Evolutionary conservation across 1,140 invertebrate genomes (phyloP), one percentile per base, ranked within the genome.

Genomic region (Aricia agestis): DNA sequence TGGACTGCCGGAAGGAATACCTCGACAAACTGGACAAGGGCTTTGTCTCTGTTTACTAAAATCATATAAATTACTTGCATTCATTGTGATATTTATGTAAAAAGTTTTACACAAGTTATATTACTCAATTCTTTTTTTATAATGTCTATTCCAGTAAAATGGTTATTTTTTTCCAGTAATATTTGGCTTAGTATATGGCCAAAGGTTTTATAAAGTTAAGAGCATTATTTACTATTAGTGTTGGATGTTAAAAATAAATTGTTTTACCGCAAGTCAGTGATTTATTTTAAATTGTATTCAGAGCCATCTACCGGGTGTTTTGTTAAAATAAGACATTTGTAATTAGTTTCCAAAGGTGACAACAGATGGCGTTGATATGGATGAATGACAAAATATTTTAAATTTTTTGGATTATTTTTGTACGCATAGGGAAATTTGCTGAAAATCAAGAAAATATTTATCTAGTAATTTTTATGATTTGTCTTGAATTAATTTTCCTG

Each of bases 1-100:
- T 98, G 95, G 93, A 94, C 2, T 96, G 95, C 72, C 92, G 97
- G 15, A 92, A 95, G 81, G 82, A 93, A 5, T 98, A 98, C 82
- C 80, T 97, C 0, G 75, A 95, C 31, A 94, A 94, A 76, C 81
- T 96, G 7, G 76, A 93, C 41, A 89, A 92, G 25, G 92, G 92
- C 32, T 95, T 96, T 81, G 70, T 83, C 4, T 13, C 80, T 18
- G 75, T 76, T 1, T 82, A 74, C 52, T 82, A 78, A 57, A 57
- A 52, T 52, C 13, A 4, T 52, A 52, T 52, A 15, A 52, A 52
- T 13, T 13, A 52, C 9, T 52, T 15, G 36, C 36, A 36, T 52
- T 15, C 9, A 0, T 52, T 52, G 45, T 52, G 45, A 52, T 52
- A 52, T 52, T 52, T 15, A 52, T 52, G 13, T 52, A 13, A 52